Evolutionary conservation across 1,140 invertebrate genomes (phyloP), one percentile per base, ranked within the genome.

Genomic region (Sesamia nonagrioides): DNA sequence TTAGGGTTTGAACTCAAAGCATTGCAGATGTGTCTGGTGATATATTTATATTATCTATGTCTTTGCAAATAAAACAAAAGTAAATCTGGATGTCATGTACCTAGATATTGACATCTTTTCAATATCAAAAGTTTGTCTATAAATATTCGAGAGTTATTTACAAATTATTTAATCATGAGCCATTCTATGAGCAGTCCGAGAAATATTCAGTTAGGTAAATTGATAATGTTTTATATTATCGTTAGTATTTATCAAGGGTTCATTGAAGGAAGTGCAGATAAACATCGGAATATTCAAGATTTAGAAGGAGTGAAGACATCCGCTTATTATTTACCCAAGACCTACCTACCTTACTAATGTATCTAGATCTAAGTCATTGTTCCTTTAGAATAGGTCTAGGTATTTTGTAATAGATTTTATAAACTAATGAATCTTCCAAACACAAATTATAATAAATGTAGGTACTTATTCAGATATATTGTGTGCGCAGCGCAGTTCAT

Each of bases 171-270:
- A 85, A 91, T 54, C 33, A 94, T 94, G 92, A 94, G 90, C 82
- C 90, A 92, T 84, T 92, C 89, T 82, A 93, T 94, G 92, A 93
- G 90, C 86, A 94, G 91, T 82, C 88, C 91, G 35, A 87, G 89
- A 73, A 94, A 94, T 82, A 94, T 94, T 58, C 92, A 94, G 80
- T 80, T 94, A 79, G 90, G 91, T 91, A 17, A 18, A 17, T 61
- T 5, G 8, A 17, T 37, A 61, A 42, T 18, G 18, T 18, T 27
- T 18, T 21, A 21, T 42, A 45, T 5, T 27, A 33, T 27, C 33
- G 17, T n/a, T 7, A 21, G 9, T 21, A 58, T 27, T 33, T 58
- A 27, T 33, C 9, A 33, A 58, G 4, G 3, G 21, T 27, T 9
- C 21, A 4, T 15, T 13, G 13, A 6, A 17, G 17, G 17, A 18